Conservation (phyloP, 2,888 invertebrate species). For the Latrodectus hesperus region DNA sequence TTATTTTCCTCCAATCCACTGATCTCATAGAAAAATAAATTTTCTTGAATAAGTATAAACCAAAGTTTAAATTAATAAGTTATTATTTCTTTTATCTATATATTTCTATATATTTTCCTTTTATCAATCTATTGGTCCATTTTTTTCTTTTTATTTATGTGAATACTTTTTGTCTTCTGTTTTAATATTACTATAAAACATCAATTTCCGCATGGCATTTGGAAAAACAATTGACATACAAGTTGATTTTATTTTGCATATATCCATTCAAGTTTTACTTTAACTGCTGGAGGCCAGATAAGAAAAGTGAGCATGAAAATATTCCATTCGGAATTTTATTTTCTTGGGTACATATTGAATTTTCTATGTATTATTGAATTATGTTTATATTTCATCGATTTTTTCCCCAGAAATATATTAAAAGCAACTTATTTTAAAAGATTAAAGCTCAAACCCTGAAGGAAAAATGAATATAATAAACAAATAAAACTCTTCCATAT, state of each 20-base stretch:
- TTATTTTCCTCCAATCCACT: no score
- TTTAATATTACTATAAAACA: no score
- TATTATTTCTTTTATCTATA: no score
- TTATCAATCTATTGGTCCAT: no score
- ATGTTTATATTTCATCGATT: slow-evolving; percentile 48
- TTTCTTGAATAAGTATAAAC: no score
- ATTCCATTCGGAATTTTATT: neutral
- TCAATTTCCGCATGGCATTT: no score
- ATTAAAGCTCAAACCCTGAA: slow-evolving; percentile 10
- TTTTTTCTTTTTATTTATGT: no score
- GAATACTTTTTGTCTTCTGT: no score
- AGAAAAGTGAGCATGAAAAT: neutral
- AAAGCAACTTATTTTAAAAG: slow-evolving; percentile 29
- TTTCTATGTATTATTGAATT: slow-evolving; percentile 30
- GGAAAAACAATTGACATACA: no score
- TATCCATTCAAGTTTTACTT: neutral
- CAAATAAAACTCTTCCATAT: slow-evolving; percentile 8
- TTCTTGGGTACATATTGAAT: neutral
- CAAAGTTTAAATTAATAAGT: no score
- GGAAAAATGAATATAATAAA: slow-evolving; percentile 21
- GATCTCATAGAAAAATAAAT: no score
- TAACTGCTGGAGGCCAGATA: neutral
- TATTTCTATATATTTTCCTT: no score
- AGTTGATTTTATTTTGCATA: neutral
- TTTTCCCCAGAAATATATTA: slow-evolving; percentile 25